phyloP scores from a whole-genome alignment of 2,888 invertebrate species.

The Lepetodrilus schrolli region DNA sequence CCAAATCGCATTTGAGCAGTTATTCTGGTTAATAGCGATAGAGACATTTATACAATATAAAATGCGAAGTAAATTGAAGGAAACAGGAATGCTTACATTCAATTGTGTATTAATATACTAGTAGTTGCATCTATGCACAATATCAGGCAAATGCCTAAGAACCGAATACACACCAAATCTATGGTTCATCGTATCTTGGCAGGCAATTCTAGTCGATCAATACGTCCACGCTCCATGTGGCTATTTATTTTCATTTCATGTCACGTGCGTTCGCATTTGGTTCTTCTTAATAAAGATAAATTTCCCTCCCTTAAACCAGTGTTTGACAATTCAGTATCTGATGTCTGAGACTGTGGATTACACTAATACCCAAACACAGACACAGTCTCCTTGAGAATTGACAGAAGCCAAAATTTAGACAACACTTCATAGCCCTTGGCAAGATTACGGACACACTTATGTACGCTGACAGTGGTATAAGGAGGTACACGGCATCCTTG shows the following conservation, averaged over 20 bases:
- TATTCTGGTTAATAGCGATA: no score
- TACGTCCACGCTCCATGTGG: neutral
- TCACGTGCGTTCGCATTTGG: neutral
- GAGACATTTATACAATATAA: no score
- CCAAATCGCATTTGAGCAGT: no score
- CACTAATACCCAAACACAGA: neutral
- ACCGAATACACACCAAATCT: neutral
- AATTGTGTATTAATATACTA: no score
- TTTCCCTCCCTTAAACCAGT: conserved; percentile 20
- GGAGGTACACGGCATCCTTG: neutral
- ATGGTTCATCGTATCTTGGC: neutral
- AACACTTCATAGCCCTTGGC: neutral
- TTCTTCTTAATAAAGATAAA: conserved; percentile 15
- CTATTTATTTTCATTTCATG: conserved; percentile 23
- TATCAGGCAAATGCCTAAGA: neutral
- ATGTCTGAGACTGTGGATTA: conserved; percentile 11
- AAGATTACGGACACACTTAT: neutral
- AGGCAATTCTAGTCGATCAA: neutral
- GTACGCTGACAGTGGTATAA: neutral
- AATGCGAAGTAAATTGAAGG: no score
- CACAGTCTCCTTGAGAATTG: neutral
- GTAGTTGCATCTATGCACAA: neutral
- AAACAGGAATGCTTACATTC: no score
- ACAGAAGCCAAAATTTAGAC: neutral
- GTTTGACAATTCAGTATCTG: conserved; percentile 23